Conservation (phyloP, 2,888 invertebrate species). For the Acheta domesticus region DNA sequence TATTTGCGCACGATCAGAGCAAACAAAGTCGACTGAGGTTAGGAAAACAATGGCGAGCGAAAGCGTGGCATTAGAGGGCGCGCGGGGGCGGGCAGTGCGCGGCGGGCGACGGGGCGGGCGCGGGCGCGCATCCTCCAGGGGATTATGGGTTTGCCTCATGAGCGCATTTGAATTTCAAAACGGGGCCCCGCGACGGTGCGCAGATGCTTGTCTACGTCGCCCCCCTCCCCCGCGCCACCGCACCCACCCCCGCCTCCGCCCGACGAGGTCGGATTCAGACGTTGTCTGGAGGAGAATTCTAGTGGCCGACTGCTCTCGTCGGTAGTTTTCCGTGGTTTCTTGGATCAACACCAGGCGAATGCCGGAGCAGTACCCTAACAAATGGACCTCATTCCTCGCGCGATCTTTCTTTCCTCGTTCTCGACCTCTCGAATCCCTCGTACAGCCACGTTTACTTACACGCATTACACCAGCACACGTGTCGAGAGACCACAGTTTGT, state of each 20-base stretch:
- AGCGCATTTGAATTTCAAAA: slow-evolving; percentile 9
- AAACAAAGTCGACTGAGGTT: neutral
- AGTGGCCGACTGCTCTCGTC: no score
- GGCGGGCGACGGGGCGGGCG: neutral
- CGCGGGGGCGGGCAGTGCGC: neutral
- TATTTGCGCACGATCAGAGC: neutral
- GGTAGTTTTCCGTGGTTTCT: no score
- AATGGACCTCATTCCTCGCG: no score
- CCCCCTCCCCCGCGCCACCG: neutral
- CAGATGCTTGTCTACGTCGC: neutral
- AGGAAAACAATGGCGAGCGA: slow-evolving; percentile 1
- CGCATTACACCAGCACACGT: no score
- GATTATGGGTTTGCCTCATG: slow-evolving; percentile 18
- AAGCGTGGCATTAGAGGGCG: neutral
- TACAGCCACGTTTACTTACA: no score
- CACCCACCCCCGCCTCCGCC: neutral
- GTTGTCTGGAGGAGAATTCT: no score
- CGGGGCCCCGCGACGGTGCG: neutral
- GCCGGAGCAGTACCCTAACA: no score
- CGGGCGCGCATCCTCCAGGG: neutral
- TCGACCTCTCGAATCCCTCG: no score
- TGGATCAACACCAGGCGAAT: no score
- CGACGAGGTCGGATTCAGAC: neutral
- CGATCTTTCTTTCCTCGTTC: no score
- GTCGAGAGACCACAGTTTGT: no score